Evolutionary conservation across 1,140 invertebrate genomes (phyloP), one percentile per base, ranked within the genome.

Genomic region (Daktulosphaira vitifoliae): DNA sequence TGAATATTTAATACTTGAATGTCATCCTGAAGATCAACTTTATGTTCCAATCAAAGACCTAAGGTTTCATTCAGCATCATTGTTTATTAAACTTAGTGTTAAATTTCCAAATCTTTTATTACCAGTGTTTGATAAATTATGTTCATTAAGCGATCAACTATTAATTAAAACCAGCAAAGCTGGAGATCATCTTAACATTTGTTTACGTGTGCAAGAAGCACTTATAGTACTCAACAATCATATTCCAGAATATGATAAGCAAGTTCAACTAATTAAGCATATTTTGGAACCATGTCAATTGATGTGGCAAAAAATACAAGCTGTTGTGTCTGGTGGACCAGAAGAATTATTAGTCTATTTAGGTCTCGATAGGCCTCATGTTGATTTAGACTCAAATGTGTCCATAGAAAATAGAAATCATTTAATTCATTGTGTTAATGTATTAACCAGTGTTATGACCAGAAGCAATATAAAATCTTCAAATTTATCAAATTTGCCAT

Each of bases 21-120:
- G 56, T 23, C 56, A 62, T 62, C 56, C 56, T 1, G 25, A 46
- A 46, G 56, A 62, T 48, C 56, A 48, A 48, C 29, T 62, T 1
- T 62, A 15, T 48, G 23, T 46, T 48, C 56, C 56, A 48, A 33
- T 62, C 3, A 62, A 62, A 22, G 92, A 92, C 72, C 84, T 95
- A 0, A 76, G 90, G 8, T 80, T 90, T 2, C 92, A 95, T 78
- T 90, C 90, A 1, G 90, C 89, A 26, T 90, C 89, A 15, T 75
- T 92, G 2, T 84, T 95, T 75, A 89, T 96, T 1, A 95, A 94
- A 77, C 83, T 95, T 37, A 88, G 87, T 13, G 82, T 87, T 44
- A 89, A 90, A 71, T 92, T 90, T 77, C 90, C 90, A 0, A 74
- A 90, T 9, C 76, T 91, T 3, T 76, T 91, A 37, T 74, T 94